Conservation (phyloP, 53 echinoderm and acorn worm species). For the Antedon mediterranea region DNA sequence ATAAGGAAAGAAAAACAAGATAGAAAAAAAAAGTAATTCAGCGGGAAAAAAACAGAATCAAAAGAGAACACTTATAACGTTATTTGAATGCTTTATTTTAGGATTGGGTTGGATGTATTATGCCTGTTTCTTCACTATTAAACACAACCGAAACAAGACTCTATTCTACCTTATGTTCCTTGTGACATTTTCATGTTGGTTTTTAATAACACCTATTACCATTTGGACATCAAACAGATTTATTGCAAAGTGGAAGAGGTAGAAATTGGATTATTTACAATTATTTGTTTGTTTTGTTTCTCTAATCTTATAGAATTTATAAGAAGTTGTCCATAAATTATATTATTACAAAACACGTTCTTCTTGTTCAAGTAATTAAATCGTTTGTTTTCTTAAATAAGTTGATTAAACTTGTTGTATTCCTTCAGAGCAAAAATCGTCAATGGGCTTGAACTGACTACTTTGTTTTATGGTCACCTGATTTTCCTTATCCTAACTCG, state of each 20-base stretch:
- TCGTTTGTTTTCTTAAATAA: not conserved
- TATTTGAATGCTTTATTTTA: conserved; percentile 2
- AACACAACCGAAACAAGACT: conserved; percentile 28
- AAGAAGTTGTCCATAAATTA: not conserved
- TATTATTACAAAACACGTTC: not conserved
- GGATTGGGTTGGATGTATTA: conserved; percentile 32
- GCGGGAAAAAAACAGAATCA: too few relatives aligned
- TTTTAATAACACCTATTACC: conserved; percentile 32
- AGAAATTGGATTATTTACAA: not conserved
- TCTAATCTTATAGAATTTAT: too few relatives aligned
- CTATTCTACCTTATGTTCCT: conserved; percentile 46
- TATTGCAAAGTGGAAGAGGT: not conserved
- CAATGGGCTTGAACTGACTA: conserved; percentile 34
- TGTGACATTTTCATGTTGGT: conserved; percentile 41
- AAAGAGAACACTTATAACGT: too few relatives aligned
- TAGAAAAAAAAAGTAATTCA: too few relatives aligned
- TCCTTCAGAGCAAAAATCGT: conserved; percentile 39
- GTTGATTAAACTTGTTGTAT: not conserved
- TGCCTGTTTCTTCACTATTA: conserved; percentile 44
- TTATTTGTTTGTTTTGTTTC: too few relatives aligned
- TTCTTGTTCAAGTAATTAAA: not conserved
- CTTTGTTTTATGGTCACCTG: conserved; percentile 38
- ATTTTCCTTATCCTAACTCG: conserved; percentile 41
- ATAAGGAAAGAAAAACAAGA: too few relatives aligned
- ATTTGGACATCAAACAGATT: conserved; percentile 20